Evolutionary conservation across 1,140 invertebrate genomes (phyloP), one percentile per base, ranked within the genome.

Genomic region (Sitobion miscanthi): DNA sequence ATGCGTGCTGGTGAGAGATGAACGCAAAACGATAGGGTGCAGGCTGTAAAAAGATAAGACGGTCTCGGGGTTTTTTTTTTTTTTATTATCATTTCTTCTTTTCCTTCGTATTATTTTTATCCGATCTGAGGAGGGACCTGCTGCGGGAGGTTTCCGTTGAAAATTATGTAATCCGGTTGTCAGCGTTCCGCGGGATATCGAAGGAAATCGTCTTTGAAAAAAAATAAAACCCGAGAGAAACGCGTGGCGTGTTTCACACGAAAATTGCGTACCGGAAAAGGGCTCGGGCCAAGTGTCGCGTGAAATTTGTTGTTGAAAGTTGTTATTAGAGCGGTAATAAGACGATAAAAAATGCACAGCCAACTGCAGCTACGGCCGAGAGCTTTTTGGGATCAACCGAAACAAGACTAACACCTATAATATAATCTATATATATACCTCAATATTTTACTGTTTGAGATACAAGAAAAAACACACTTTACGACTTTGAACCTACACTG

Each of bases 141-240:
- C 30, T 62, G 69, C 30, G 35, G 91, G 35, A 91, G 8, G 91
- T 92, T 83, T 92, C 88, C 47, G 77, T 23, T 49, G 47, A 92
- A 92, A 92, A 92, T 92, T 92, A 92, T 92, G 91, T 92, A 92
- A 92, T 92, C 91, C 91, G 47, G 91, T 92, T 92, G 91, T 92
- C 91, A 52, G 45, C 57, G 57, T 57, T 14, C 42, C 47, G 49
- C 25, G 1, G 42, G 23, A 54, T 82, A 83, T 92, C n/a, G 69
- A 52, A 92, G n/a, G n/a, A 92, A 83, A 92, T 92, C 69, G 47
- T 83, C 69, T 92, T 92, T 92, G 91, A 92, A 42, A 57, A 57
- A 89, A 38, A 89, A 89, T 38, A 25, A n/a, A 77, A 35, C 8
- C 35, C 3, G 20, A 83, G 52, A 83, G 23, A 82, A 83, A 92